Evolutionary conservation across 1,140 invertebrate species (phyloP).

Genomic region (Drosophila truncata): DNA sequence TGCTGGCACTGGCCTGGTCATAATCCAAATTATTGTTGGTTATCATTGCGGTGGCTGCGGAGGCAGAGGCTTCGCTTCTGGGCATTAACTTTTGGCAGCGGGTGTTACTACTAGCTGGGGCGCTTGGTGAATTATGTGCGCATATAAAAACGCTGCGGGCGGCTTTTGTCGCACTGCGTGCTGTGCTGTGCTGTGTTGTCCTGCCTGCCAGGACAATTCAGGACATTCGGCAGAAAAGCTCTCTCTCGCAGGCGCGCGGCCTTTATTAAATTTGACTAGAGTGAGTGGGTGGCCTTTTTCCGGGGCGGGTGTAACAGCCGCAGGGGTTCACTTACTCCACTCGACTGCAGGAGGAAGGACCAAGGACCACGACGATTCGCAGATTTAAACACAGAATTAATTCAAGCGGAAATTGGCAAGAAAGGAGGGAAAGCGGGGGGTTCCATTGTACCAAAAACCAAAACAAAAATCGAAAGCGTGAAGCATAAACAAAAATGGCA

Average conservation of each 20-base stretch:
- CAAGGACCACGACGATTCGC: conserved; percentile 44
- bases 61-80: conserved; percentile 47
- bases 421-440: neutral
- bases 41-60: conserved; percentile 65
- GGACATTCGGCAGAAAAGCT: conserved; percentile 40
- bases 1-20: conserved; percentile 62
- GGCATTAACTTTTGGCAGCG: conserved; percentile 79
- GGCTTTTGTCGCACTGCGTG: conserved; percentile 80
- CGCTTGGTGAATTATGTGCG: conserved; percentile 72
- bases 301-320: conserved; percentile 35
- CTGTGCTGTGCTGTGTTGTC: conserved; percentile 26
- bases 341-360: conserved; percentile 56
- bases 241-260: conserved; percentile 3
- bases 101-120: conserved; percentile 59
- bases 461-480: conserved; percentile 79
- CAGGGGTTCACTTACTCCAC: conserved; percentile 70
- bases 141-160: conserved; percentile 82
- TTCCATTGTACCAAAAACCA: conserved; percentile 35
- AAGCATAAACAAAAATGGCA: conserved; percentile 74
- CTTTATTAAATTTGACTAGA: conserved; percentile 75
- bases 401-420: conserved; percentile 82
- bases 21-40: conserved; percentile 85
- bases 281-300: conserved; percentile 14
- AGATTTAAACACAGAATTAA: conserved; percentile 82
- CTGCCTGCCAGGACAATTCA: conserved; percentile 57